phyloP scores from a whole-genome alignment of 2,113 vertebrate species.

The Scomber colias region DNA sequence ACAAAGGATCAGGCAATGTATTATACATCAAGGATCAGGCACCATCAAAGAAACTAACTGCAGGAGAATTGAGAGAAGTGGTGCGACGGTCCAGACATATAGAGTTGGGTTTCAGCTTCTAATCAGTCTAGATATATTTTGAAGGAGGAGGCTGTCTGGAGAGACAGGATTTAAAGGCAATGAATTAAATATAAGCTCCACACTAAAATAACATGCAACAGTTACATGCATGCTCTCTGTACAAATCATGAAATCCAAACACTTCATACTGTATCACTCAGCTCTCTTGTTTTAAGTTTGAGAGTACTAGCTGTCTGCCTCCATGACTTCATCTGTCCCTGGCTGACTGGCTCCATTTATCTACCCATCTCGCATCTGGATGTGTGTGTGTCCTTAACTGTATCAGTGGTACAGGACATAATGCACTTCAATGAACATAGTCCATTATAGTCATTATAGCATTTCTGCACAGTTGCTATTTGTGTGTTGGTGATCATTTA shows the following conservation, averaged over 20 bases:
- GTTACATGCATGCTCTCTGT: neutral
- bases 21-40: neutral
- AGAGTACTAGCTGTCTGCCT: neutral
- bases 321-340: neutral
- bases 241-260: neutral
- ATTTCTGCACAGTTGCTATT: neutral
- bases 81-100: conserved; percentile 1
- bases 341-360: conserved; percentile 31
- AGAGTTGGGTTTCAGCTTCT: neutral
- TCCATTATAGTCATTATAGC: conserved; percentile 48
- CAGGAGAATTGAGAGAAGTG: conserved; percentile 3
- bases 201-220: neutral
- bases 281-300: neutral
- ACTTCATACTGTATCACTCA: neutral
- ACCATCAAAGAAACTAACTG: conserved; percentile 1
- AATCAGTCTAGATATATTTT: too few species aligned
- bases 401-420: neutral
- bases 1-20: conserved; percentile 10
- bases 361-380: conserved; percentile 9
- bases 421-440: conserved; percentile 32
- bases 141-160: too few species aligned
- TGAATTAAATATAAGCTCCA: neutral
- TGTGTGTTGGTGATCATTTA: conserved; percentile 24
- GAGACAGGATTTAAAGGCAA: conserved; percentile 16
- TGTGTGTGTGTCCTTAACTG: conserved; percentile 15